These are phyloP conservation scores for Gastracanthus pulcherrimus DNA, from an alignment of 2,888 invertebrate species.

Conservation along the genomic window DNA sequence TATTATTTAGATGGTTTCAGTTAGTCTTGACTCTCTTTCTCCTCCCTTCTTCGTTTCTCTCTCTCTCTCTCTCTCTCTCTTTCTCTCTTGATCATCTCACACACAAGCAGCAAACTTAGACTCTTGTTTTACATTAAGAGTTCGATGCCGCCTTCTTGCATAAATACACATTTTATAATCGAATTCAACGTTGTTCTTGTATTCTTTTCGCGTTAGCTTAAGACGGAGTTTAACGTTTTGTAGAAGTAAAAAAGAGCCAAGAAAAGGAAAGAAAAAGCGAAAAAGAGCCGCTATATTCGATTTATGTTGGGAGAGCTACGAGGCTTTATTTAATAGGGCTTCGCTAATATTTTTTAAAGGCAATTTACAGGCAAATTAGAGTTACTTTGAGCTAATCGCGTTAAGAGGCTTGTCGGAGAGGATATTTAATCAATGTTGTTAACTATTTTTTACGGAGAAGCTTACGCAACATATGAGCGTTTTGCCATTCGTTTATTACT, in stretches of 20 bases:
- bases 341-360: conserved; percentile 33
- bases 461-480: neutral
- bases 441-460: neutral
- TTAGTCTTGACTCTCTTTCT: conserved; percentile 54
- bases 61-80: conserved; percentile 31
- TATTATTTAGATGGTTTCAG: conserved; percentile 73
- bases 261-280: neutral
- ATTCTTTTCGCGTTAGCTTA: too few relatives aligned
- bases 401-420: conserved; percentile 24
- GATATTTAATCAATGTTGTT: conserved; percentile 31
- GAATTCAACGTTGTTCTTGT: conserved; percentile 65
- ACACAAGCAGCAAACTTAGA: conserved; percentile 52
- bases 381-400: conserved; percentile 29
- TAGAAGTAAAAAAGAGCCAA: neutral
- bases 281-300: neutral
- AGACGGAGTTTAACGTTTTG: too few relatives aligned
- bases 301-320: neutral
- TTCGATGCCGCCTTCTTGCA: conserved; percentile 60
- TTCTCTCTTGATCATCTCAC: too few relatives aligned
- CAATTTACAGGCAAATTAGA: conserved; percentile 37
- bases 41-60: conserved; percentile 40
- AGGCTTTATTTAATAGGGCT: conserved; percentile 11
- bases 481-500: too few relatives aligned
- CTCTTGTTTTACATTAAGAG: conserved; percentile 63
- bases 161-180: conserved; percentile 66